Conservation (phyloP, 2,797 vertebrate species). For the Falco naumanni region DNA sequence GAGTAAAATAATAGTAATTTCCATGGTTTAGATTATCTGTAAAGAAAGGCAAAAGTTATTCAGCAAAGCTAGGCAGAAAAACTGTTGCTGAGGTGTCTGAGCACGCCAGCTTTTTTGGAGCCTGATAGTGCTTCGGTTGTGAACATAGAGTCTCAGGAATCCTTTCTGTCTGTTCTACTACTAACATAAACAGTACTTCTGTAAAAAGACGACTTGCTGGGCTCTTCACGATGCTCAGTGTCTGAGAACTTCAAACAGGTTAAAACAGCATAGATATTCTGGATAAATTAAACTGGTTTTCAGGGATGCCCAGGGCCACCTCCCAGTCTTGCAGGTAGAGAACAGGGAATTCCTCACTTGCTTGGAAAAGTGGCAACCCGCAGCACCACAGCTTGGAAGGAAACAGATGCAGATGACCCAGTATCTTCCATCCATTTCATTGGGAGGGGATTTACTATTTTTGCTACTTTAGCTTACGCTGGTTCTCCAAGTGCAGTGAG, state of each 20-base stretch:
- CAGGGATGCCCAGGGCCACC: neutral
- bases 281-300: neutral
- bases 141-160: neutral
- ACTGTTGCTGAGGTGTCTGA: neutral
- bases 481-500: neutral
- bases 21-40: neutral
- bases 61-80: neutral
- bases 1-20: neutral
- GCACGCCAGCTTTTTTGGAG: neutral
- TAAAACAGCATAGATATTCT: neutral
- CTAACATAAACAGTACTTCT: neutral
- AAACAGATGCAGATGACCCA: neutral
- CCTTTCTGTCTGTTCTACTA: neutral
- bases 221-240: neutral
- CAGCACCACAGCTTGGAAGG: fast-evolving
- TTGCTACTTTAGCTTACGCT: neutral
- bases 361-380: neutral
- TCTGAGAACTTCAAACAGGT: neutral
- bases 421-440: neutral
- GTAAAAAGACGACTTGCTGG: neutral
- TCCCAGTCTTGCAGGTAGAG: neutral
- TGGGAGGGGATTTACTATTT: neutral
- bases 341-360: neutral
- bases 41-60: neutral
- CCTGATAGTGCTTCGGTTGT: neutral